Base-by-base conservation (phyloP, 1,140 invertebrate species). In the Eueides isabella region DNA sequence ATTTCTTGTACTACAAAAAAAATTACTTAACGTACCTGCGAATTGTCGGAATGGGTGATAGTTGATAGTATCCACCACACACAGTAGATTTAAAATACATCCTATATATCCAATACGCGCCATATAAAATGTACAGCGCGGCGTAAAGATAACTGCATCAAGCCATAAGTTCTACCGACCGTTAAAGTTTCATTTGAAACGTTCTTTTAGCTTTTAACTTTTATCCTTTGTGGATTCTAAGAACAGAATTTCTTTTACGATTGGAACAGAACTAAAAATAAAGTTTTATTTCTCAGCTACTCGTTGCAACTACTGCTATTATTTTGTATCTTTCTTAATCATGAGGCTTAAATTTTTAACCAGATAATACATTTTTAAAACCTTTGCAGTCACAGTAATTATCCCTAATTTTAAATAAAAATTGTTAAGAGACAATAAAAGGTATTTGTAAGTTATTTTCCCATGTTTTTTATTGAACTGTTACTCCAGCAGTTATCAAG, bases 111-210 rank as follows among this genome's bases (percentile, higher is more conserved):
- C 9, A 55, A 55, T 55, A 23, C 23, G 3, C 48, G 11, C 23
- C 74, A 72, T 90, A 77, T 87, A 89, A 88, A 89, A 90, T 87
- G 85, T 86, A 89, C 88, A 90, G 88, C 88, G 89, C 84, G 88
- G 85, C n/a, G 26, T 63, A 63, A 63, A 38, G 68, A 70, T 62
- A 62, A 70, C 68, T 70, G 61, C 61, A 33, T 70, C 55, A 38
- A 61, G 26, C 61, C 35, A 29, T 33, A 70, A 70, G 68, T 70
- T 70, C 61, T 62, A 30, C 61, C 68, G 33, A 70, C 68, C 68
- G 31, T 70, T 70, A 70, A 70, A 70, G 55, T 70, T 70, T 70
- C 68, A 63, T 70, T 70, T 70, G 61, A 70, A 70, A 70, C 61
- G 68, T 70, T 70, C 68, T 70, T 70, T 70, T 62, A 70, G 68